phyloP scores from a whole-genome alignment of 2,888 invertebrate species.

The Mythimna loreyi region DNA sequence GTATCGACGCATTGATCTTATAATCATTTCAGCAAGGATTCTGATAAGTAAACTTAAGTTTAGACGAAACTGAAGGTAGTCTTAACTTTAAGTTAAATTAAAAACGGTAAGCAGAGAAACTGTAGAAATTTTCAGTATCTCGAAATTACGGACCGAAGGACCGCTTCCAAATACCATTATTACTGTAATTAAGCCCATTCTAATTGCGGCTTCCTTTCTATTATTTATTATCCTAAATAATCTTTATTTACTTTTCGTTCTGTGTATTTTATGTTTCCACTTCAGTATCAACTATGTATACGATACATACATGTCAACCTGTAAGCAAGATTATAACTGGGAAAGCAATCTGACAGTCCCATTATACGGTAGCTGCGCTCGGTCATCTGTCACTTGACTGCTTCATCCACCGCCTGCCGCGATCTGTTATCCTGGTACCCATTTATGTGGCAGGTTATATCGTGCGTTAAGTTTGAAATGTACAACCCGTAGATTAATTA shows the following conservation, averaged over 20 bases:
- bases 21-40: not conserved
- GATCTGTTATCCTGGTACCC: conserved; percentile 69
- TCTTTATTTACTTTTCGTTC: conserved; percentile 14
- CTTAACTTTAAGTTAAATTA: conserved; percentile 4
- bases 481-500: not conserved
- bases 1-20: not conserved
- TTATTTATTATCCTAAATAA: conserved; percentile 29
- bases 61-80: not conserved
- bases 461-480: conserved; percentile 17
- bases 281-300: not conserved
- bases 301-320: conserved; percentile 4
- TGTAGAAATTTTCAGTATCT: conserved; percentile 13
- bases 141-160: conserved; percentile 2
- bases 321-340: conserved; percentile 35
- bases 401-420: conserved; percentile 60
- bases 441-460: conserved; percentile 14
- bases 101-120: not conserved
- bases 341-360: conserved; percentile 72
- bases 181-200: conserved; percentile 24
- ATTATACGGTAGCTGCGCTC: conserved; percentile 77
- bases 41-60: not conserved
- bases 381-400: conserved; percentile 71
- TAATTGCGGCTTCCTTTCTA: conserved; percentile 16
- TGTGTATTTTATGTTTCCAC: not conserved
- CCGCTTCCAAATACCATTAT: conserved; percentile 4